A percentile compares a stretch with the other conserved stretches of the same genome.
These are phyloP conservation scores for Casuarius casuarius DNA, from an alignment of 2,113 vertebrate species.

Conservation along the genomic window DNA sequence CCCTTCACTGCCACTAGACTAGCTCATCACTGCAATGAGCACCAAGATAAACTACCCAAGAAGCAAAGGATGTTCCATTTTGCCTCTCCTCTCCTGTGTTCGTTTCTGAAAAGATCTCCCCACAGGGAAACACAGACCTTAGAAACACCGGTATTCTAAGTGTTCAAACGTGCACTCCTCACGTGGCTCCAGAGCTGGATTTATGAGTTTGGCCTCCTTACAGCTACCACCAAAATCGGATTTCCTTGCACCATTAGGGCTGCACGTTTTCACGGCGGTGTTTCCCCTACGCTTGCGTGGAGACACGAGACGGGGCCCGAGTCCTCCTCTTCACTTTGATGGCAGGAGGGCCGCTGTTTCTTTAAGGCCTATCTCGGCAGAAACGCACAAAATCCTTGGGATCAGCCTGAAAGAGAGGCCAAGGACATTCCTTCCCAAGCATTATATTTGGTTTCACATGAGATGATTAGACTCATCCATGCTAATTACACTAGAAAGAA, in stretches of 20 bases:
- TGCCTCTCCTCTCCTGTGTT: background rate
- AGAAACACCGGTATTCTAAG: background rate
- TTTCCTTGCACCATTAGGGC: background rate
- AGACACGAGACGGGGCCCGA: background rate
- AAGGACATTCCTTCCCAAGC: conserved; percentile 92
- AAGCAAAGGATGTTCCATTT: background rate
- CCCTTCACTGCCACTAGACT: background rate
- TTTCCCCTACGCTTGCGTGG: background rate
- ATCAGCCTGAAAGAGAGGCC: conserved; percentile 88
- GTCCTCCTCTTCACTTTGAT: background rate
- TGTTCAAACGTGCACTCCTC: background rate
- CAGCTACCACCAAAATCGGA: background rate
- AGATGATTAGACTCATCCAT: conserved; percentile 94
- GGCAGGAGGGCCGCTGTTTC: conserved; percentile 5
- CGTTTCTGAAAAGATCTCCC: background rate
- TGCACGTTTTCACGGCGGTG: background rate
- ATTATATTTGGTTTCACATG: conserved; percentile 96
- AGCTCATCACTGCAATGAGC: background rate
- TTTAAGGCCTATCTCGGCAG: conserved; percentile 59
- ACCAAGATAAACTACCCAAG: background rate
- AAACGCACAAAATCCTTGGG: conserved; percentile 72
- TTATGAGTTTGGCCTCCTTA: background rate
- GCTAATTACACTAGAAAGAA: conserved; percentile 96
- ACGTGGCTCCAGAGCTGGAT: background rate
- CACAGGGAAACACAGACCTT: background rate